phyloP scores from a whole-genome alignment of 2,113 vertebrate genomes.

The Cygnus buccinator region DNA sequence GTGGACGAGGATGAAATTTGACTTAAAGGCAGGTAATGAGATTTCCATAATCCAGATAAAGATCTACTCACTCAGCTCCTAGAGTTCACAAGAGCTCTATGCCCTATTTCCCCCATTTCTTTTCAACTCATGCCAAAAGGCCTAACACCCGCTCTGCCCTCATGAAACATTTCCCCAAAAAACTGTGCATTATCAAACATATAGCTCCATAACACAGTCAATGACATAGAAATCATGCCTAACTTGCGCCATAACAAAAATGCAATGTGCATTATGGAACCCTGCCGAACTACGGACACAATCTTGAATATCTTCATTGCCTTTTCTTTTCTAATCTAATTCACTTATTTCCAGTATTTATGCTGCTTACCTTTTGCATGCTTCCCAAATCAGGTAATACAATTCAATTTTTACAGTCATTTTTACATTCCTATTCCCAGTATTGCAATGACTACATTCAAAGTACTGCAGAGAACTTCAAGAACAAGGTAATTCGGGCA shows the following conservation, averaged over 20 bases:
- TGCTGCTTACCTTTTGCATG: neutral
- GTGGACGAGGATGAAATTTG: neutral
- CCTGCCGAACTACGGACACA: neutral
- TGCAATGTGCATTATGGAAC: neutral
- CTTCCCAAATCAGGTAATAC: constrained; percentile 13
- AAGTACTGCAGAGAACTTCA: neutral
- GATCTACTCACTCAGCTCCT: neutral
- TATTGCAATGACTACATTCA: neutral
- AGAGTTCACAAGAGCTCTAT: neutral
- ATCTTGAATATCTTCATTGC: neutral
- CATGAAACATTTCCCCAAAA: neutral
- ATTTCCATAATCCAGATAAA: neutral
- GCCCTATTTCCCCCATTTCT: neutral
- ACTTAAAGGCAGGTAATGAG: neutral
- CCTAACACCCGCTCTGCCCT: neutral
- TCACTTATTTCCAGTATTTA: neutral
- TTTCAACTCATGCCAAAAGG: neutral
- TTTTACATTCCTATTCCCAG: neutral
- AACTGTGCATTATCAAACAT: neutral
- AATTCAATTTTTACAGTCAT: constrained; percentile 33
- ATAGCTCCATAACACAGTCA: neutral
- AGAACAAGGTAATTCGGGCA: neutral
- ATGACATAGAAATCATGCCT: neutral
- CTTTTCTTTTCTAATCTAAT: neutral
- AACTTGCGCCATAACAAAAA: neutral